Conservation (phyloP, 2,797 vertebrate genomes). For the Kryptopterus vitreolus region DNA sequence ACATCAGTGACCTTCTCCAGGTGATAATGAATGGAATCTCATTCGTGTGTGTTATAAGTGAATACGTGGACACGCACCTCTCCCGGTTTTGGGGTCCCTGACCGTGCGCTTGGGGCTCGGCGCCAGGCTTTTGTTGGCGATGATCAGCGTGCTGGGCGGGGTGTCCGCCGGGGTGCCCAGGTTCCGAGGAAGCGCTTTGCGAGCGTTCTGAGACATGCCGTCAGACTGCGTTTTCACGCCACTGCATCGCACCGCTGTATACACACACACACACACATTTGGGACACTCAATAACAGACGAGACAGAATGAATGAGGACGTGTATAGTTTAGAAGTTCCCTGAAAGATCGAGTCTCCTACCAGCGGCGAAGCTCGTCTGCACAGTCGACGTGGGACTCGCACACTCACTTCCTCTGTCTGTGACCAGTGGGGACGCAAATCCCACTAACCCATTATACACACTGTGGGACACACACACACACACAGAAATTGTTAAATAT, state of each 20-base stretch:
- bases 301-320: neutral
- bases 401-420: slow-evolving; percentile 88
- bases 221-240: slow-evolving; percentile 95
- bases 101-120: slow-evolving; percentile 96
- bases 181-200: slow-evolving; percentile 88
- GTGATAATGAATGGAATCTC: too few species aligned
- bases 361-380: slow-evolving; percentile 94
- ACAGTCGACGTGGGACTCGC: slow-evolving; percentile 82
- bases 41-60: too few species aligned
- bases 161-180: slow-evolving; percentile 91
- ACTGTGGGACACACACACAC: slow-evolving; percentile 62
- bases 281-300: neutral
- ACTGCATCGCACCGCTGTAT: slow-evolving; percentile 87
- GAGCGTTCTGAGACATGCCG: slow-evolving; percentile 96
- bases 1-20: too few species aligned
- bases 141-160: slow-evolving; percentile 83
- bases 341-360: slow-evolving; percentile 63
- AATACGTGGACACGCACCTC: slow-evolving; percentile 74
- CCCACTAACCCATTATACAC: slow-evolving; percentile 96
- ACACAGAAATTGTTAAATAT: neutral
- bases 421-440: slow-evolving; percentile 96
- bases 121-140: slow-evolving; percentile 85
- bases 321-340: neutral
- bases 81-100: slow-evolving; percentile 96
- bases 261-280: neutral